A percentile compares a stretch with the other conserved stretches of the same genome.
Conservation (phyloP, 2,113 vertebrate species). For the Bufo gargarizans region DNA sequence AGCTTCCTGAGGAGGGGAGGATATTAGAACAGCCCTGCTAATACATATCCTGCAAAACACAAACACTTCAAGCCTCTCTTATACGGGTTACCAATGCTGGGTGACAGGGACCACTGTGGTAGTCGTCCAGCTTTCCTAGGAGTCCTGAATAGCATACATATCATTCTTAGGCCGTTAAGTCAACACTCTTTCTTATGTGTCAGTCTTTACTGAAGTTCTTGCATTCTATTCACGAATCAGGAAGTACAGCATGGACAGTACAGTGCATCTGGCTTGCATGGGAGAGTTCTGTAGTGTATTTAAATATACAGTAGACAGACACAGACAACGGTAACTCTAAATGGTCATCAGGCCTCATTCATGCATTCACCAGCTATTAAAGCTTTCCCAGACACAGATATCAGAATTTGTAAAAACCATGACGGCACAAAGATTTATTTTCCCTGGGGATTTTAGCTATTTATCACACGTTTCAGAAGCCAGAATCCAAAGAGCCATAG, state of each 20-base stretch:
- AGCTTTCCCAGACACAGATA: no score
- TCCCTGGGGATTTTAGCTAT: no score
- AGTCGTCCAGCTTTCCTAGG: not conserved
- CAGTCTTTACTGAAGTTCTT: not conserved
- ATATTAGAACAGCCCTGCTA: not conserved
- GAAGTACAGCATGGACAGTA: not conserved
- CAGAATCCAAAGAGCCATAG: no score
- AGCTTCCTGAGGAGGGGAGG: not conserved
- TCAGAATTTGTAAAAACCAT: no score
- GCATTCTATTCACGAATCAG: not conserved
- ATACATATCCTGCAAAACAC: slow-evolving; percentile 16
- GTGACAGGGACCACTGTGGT: no score
- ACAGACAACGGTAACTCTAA: no score
- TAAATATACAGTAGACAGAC: no score
- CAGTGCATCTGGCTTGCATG: not conserved
- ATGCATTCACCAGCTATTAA: no score
- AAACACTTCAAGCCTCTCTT: not conserved
- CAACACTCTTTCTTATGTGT: not conserved
- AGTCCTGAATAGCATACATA: not conserved
- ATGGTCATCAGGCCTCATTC: no score
- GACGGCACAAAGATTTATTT: no score
- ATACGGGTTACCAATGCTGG: not conserved
- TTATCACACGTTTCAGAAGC: no score
- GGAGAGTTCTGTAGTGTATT: no score
- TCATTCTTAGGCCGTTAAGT: not conserved